These are phyloP conservation scores for Volucella bombylans DNA, from an alignment of 2,888 invertebrate genomes.

Conservation along the genomic window DNA sequence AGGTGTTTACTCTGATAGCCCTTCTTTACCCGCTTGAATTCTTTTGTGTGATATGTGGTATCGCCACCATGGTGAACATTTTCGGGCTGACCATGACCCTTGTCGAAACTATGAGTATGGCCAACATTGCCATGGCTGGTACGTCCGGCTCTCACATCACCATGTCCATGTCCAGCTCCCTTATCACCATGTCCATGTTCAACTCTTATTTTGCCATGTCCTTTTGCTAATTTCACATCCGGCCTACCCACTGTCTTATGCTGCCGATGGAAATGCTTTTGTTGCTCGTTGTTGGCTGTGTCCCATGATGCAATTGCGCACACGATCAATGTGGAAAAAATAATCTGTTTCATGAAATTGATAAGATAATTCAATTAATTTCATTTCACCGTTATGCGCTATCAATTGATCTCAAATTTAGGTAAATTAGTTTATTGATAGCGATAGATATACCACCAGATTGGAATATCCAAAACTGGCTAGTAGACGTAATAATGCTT, in stretches of 20 bases:
- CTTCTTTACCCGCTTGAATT: slow-evolving; percentile 29
- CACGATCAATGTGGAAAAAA: slow-evolving; percentile 31
- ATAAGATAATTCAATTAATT: slow-evolving; percentile 51
- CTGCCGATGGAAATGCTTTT: neutral
- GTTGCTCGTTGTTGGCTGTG: neutral
- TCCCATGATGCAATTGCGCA: slow-evolving; percentile 33
- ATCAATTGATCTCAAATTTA: slow-evolving; percentile 29
- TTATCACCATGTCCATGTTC: neutral
- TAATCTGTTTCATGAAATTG: slow-evolving; percentile 39
- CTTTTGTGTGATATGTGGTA: neutral
- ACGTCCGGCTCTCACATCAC: no score
- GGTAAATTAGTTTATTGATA: slow-evolving; percentile 53
- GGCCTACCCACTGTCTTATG: slow-evolving; percentile 10
- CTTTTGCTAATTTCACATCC: neutral
- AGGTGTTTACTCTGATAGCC: neutral
- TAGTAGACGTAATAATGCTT: slow-evolving; percentile 16
- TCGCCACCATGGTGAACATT: slow-evolving; percentile 33
- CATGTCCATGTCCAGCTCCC: neutral
- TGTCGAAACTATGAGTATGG: no score
- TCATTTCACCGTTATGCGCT: slow-evolving; percentile 6
- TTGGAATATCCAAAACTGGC: slow-evolving; percentile 24
- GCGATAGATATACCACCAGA: slow-evolving; percentile 13
- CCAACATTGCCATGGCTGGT: no score
- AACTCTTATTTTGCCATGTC: neutral
- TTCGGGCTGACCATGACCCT: slow-evolving; percentile 9